Conservation (phyloP, 2,797 vertebrate genomes). For the Somateria mollissima region DNA sequence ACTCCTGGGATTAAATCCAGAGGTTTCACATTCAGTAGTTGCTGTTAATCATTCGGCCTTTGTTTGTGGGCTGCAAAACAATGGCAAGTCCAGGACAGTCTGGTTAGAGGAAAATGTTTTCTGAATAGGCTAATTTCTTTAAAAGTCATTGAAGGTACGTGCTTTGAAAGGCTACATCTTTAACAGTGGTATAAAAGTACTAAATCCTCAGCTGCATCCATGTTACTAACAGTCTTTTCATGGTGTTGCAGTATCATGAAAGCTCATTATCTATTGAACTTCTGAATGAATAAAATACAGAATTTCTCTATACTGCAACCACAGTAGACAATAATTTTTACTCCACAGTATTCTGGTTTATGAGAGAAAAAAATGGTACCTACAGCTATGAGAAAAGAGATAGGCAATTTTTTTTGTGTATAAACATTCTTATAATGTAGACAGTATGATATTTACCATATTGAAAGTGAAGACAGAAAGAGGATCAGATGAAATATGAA, state of each 20-base stretch:
- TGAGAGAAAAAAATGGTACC: background rate
- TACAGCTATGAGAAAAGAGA: background rate
- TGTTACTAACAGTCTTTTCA: background rate
- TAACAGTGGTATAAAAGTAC: background rate
- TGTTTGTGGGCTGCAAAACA: background rate
- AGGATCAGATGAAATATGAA: conserved; percentile 1
- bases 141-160: background rate
- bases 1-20: background rate
- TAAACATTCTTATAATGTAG: background rate
- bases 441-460: background rate
- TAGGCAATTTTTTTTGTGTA: background rate
- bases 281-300: conserved; percentile 5
- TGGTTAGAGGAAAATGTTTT: background rate
- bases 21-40: background rate
- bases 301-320: background rate
- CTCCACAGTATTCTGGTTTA: background rate
- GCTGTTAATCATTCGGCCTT: background rate
- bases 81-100: background rate
- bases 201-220: background rate
- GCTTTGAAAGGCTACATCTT: background rate
- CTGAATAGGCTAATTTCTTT: background rate
- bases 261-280: background rate
- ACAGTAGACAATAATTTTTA: background rate
- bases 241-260: background rate
- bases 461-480: background rate